Evolutionary conservation across 1,140 invertebrate species (phyloP).

Genomic region (Idris sp.): DNA sequence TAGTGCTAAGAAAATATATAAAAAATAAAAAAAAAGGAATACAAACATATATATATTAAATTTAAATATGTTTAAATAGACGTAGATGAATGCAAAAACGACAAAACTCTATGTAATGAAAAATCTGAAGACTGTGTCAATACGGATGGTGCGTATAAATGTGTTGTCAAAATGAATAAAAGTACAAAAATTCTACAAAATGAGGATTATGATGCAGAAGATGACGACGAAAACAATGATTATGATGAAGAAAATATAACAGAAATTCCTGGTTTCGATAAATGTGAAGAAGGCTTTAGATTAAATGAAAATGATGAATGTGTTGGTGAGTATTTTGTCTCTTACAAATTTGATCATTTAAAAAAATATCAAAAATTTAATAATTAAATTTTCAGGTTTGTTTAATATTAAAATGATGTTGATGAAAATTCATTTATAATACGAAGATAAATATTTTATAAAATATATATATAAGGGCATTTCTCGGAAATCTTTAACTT

Average conservation of each 20-base stretch:
- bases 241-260: conserved; percentile 68
- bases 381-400: too few species aligned
- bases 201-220: conserved; percentile 71
- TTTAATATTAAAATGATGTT: too few species aligned
- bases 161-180: conserved; percentile 70
- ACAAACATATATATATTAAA: too few species aligned
- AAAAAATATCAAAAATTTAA: too few species aligned
- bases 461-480: too few species aligned
- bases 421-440: too few species aligned
- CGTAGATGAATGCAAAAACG: conserved; percentile 83
- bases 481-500: too few species aligned
- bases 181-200: conserved; percentile 68
- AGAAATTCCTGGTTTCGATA: conserved; percentile 69
- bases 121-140: conserved; percentile 79
- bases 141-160: conserved; percentile 80
- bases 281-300: conserved; percentile 78
- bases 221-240: conserved; percentile 62
- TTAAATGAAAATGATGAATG: conserved; percentile 78
- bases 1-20: too few species aligned
- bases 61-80: conserved; percentile 75
- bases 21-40: too few species aligned
- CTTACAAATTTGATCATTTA: too few species aligned
- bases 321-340: conserved; percentile 69
- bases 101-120: conserved; percentile 52
- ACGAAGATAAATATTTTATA: too few species aligned